These are phyloP conservation scores for Merops nubicus DNA, from an alignment of 2,113 vertebrate species.

Conservation along the genomic window DNA sequence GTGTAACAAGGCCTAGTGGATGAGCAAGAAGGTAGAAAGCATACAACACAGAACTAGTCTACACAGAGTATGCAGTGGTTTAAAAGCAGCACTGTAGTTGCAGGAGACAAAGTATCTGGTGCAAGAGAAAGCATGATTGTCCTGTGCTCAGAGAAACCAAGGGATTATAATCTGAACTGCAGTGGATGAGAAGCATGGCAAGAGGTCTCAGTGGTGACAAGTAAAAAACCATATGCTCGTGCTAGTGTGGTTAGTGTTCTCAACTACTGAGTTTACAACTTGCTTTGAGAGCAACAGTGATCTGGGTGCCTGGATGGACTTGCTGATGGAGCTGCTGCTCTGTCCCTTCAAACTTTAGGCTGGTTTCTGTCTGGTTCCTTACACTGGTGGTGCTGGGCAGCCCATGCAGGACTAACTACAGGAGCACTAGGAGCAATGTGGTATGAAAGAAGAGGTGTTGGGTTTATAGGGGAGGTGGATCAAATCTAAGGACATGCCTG, in stretches of 20 bases:
- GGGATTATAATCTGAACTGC: neutral
- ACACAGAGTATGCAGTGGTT: neutral
- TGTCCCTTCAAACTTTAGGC: fast-evolving
- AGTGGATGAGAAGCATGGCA: neutral
- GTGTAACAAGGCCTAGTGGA: no score
- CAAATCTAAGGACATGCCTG: neutral
- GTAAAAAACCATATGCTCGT: fast-evolving
- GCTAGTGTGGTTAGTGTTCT: neutral
- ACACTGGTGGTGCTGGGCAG: neutral
- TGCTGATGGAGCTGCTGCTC: neutral
- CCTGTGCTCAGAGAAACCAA: neutral
- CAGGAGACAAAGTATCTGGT: neutral
- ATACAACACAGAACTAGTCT: no score
- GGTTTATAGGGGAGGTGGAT: neutral
- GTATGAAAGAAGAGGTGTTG: neutral
- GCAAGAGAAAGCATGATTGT: neutral
- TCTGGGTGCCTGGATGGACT: neutral
- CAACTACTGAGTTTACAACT: neutral
- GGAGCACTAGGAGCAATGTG: neutral
- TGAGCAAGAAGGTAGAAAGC: neutral
- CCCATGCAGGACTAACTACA: neutral
- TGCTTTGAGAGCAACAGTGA: neutral
- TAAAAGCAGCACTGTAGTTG: neutral
- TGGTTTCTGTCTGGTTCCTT: neutral
- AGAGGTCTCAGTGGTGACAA: neutral